Base-by-base conservation (phyloP, 1,140 invertebrate species). In the Aradophagus sp. region DNA sequence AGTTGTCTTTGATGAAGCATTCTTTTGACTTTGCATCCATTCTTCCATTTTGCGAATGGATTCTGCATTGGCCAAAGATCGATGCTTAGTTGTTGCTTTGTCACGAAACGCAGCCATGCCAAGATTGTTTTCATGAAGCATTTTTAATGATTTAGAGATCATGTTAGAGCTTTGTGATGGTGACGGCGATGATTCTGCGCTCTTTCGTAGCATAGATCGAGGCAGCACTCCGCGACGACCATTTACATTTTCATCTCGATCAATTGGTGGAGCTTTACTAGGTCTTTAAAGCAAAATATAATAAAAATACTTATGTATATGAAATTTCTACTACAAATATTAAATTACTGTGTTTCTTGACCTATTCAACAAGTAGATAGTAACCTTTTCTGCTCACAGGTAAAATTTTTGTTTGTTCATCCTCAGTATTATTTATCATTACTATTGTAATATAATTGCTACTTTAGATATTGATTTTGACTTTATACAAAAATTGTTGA, bases 181-280 rank as follows among this genome's bases (percentile, higher is more conserved):
- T 11, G 65, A 56, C 2, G 73, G 5, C 1, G 32, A 17, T 2
- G 50, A 27, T 7, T 45, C 35, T 1, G 62, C 14, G 42, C 44
- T 76, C 34, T 48, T 65, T 26, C 53, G 36, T 13, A 45, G 20
- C n/a, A 10, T 3, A 2, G 73, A 73, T 23, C 70, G 73, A 14
- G 87, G 86, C 12, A 92, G 85, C 2, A 86, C 84, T 17, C 91
- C 91, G 76, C 89, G 86, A 38, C 88, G 87, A 8, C 91, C 91
- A 84, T 93, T 92, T 2, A 92, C 90, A 80, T 93, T 92, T 66
- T 90, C 89, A 80, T 92, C 91, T 78, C 85, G 86, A 77, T 92
- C 89, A 29, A 89, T 67, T 27, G 77, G 68, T 41, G 47, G 65
- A 5, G 67, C 53, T 38, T 55, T 81, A 34, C 41, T 80, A 62